phyloP scores from a whole-genome alignment of 2,888 invertebrate genomes.

The Pelosia muscerda region DNA sequence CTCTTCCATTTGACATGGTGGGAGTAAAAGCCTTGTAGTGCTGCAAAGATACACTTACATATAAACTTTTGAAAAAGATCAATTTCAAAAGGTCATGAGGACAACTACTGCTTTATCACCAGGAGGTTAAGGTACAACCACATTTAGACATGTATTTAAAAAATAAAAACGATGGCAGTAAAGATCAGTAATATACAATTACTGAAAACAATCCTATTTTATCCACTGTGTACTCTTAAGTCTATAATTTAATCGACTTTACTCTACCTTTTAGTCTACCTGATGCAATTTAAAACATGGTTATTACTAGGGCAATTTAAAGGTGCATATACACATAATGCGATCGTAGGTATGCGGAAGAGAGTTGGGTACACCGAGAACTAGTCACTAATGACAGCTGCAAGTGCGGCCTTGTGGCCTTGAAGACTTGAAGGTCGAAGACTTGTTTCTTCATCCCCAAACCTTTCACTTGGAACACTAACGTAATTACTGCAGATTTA shows the following conservation, averaged over 20 bases:
- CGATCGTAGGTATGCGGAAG: conserved; percentile 46
- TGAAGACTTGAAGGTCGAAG: conserved; percentile 41
- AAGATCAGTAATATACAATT: background rate
- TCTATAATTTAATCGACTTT: background rate
- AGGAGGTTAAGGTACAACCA: background rate
- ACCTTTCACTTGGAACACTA: conserved; percentile 53
- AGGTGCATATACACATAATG: conserved; percentile 7
- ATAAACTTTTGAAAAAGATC: background rate
- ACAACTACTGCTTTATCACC: too few species aligned
- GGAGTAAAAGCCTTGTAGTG: too few species aligned
- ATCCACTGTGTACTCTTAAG: background rate
- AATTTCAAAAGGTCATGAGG: background rate
- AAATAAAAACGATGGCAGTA: background rate
- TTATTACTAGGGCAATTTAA: conserved; percentile 18
- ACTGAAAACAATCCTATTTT: background rate
- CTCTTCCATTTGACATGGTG: background rate
- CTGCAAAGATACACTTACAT: background rate
- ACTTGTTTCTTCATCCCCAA: conserved; percentile 44
- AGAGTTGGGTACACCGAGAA: conserved; percentile 21
- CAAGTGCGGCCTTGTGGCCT: conserved; percentile 42
- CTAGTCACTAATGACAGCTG: conserved; percentile 35
- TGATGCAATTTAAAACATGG: background rate
- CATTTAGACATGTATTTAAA: background rate
- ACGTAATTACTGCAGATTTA: conserved; percentile 14
- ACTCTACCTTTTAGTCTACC: background rate